Percentiles rank a stretch among this genome's conserved stretches.
phyloP scores from a whole-genome alignment of 2,797 vertebrate species.

The Podargus strigoides region DNA sequence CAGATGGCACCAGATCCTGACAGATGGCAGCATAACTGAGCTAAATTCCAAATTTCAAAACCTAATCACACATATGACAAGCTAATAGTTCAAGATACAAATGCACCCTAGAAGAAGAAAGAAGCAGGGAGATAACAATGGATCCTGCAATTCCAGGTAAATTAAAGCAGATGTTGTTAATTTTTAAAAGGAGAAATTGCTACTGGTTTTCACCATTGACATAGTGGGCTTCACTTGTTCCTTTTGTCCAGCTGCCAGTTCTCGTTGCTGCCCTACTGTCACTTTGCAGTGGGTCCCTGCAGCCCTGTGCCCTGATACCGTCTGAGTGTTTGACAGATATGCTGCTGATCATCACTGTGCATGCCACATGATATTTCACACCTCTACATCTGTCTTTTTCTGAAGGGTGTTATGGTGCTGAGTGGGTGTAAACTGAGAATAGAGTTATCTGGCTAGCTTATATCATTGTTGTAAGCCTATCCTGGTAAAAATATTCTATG shows the following conservation, averaged over 20 bases:
- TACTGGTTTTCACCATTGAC: background rate
- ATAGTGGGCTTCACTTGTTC: background rate
- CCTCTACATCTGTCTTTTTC: constrained; percentile 27
- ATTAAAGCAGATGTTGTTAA: background rate
- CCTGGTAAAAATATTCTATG: background rate
- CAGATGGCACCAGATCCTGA: constrained; percentile 49
- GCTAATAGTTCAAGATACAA: constrained; percentile 27
- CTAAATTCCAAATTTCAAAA: constrained; percentile 64
- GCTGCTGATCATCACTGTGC: background rate
- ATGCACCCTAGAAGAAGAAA: background rate
- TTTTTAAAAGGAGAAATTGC: background rate
- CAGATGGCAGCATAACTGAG: constrained; percentile 64
- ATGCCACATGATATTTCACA: background rate
- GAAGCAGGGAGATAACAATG: background rate
- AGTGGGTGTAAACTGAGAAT: constrained; percentile 14
- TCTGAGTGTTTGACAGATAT: background rate
- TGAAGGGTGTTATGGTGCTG: background rate
- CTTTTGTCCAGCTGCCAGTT: background rate
- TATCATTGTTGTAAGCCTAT: background rate
- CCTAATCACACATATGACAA: constrained; percentile 35
- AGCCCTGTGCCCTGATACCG: background rate
- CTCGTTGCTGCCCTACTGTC: background rate
- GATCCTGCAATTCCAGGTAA: background rate
- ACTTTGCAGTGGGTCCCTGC: background rate
- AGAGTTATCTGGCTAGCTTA: background rate